These are phyloP conservation scores for Hydrozoanthus gracilis DNA, from an alignment of 92 coral and sea anemone species.

Conservation along the genomic window DNA sequence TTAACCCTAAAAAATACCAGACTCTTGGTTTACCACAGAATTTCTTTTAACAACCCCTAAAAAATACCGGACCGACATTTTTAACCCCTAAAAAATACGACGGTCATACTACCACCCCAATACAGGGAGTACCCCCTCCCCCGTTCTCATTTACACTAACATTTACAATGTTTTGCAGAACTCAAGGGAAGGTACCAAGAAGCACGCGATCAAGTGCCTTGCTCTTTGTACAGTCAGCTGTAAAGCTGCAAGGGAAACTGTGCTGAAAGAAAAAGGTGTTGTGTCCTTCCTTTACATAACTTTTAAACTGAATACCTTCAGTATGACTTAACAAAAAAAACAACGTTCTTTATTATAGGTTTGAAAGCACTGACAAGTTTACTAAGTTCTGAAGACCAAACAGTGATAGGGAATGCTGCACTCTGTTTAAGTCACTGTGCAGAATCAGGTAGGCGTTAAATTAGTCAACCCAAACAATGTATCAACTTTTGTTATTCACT, in stretches of 20 bases:
- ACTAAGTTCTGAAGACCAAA: slow-evolving; percentile 76
- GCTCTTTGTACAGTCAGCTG: slow-evolving; percentile 81
- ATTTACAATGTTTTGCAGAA: slow-evolving; percentile 11
- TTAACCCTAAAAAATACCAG: too few species aligned
- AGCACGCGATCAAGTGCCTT: slow-evolving; percentile 77
- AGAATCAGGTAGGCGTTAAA: slow-evolving; percentile 66
- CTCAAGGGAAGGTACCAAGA: slow-evolving; percentile 60
- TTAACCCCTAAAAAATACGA: too few species aligned
- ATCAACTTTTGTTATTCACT: too few species aligned
- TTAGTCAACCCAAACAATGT: background rate
- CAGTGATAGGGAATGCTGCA: slow-evolving; percentile 86
- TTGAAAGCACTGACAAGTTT: slow-evolving; percentile 64
- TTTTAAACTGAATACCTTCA: too few species aligned
- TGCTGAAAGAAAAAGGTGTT: slow-evolving; percentile 71
- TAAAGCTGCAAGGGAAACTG: slow-evolving; percentile 76
- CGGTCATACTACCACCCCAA: too few species aligned
- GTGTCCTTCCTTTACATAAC: too few species aligned
- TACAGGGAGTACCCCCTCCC: too few species aligned
- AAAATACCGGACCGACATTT: too few species aligned
- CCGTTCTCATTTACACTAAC: background rate
- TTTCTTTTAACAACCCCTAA: too few species aligned
- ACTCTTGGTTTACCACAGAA: too few species aligned
- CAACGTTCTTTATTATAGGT: slow-evolving; percentile 37
- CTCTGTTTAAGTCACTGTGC: slow-evolving; percentile 91
- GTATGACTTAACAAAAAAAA: too few species aligned